Conservation (phyloP, 1,140 invertebrate genomes). For the Drosophila truncata region DNA sequence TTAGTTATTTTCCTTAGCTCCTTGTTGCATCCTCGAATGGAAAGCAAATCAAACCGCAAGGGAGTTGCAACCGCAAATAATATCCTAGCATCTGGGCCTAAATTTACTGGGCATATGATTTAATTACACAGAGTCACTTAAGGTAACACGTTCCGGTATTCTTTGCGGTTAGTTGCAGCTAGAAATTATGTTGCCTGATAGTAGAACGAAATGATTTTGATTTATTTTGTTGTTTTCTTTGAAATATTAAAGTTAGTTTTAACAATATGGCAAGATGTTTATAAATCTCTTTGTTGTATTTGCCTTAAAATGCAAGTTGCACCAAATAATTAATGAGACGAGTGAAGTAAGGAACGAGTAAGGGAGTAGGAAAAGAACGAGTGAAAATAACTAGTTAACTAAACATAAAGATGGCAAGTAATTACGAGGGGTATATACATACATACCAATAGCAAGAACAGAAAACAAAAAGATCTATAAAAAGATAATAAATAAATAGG, state of each 20-base stretch:
- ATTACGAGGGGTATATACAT: too few relatives aligned
- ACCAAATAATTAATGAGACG: too few relatives aligned
- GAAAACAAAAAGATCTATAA: too few relatives aligned
- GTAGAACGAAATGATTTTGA: not conserved
- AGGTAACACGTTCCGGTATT: not conserved
- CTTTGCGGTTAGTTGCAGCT: not conserved
- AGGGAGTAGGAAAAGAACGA: not conserved
- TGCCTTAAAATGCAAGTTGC: too few relatives aligned
- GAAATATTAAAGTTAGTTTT: not conserved
- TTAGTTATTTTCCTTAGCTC: not conserved
- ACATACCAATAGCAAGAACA: too few relatives aligned
- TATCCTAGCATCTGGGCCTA: not conserved
- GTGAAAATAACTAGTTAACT: too few relatives aligned
- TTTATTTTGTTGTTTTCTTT: not conserved
- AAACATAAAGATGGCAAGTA: too few relatives aligned
- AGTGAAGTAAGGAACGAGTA: too few relatives aligned
- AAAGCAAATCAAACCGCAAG: not conserved
- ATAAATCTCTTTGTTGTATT: too few relatives aligned
- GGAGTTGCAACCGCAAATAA: slow-evolving; percentile 7
- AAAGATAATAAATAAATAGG: too few relatives aligned
- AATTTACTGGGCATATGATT: slow-evolving; percentile 2
- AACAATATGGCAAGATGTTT: not conserved
- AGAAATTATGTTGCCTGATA: too few relatives aligned
- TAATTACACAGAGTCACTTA: not conserved
- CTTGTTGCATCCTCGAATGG: too few relatives aligned